A percentile compares a stretch with the other conserved stretches of the same genome.
phyloP scores from a whole-genome alignment of 2,797 vertebrate genomes.

The Lepilemur septentrionalis region DNA sequence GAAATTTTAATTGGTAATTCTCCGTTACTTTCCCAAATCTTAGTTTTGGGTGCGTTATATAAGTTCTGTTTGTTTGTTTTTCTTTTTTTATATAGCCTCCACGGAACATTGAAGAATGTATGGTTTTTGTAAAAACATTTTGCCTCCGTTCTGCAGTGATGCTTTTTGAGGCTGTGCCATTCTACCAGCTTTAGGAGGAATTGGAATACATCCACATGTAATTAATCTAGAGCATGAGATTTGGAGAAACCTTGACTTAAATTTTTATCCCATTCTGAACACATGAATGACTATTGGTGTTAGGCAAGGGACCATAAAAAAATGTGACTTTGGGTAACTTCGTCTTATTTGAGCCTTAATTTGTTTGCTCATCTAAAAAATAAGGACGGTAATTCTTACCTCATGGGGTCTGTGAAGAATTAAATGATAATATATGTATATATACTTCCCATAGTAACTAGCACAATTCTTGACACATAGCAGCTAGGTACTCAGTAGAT shows the following conservation, averaged over 20 bases:
- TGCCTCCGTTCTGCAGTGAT: not conserved
- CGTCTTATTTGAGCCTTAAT: not conserved
- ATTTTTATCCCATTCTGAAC: not conserved
- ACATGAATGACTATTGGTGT: not conserved
- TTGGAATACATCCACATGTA: not conserved
- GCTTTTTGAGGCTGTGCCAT: not conserved
- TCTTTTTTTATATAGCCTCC: too few species aligned
- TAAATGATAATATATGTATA: not conserved
- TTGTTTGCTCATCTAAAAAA: not conserved
- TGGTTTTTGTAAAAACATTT: not conserved
- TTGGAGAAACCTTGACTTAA: not conserved
- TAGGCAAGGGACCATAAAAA: not conserved
- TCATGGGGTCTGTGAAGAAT: not conserved
- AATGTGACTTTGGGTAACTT: not conserved
- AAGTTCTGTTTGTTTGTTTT: not conserved
- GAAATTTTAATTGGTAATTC: not conserved
- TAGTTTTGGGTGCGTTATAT: not conserved
- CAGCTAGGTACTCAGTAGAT: not conserved
- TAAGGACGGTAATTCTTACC: not conserved
- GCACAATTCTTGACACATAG: not conserved
- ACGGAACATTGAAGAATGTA: too few species aligned
- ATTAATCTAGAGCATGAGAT: not conserved
- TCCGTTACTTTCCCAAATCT: not conserved
- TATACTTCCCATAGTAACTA: not conserved
- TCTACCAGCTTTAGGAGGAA: not conserved